Evolutionary conservation across 2,888 invertebrate species (phyloP).

Genomic region (Clunio marinus): DNA sequence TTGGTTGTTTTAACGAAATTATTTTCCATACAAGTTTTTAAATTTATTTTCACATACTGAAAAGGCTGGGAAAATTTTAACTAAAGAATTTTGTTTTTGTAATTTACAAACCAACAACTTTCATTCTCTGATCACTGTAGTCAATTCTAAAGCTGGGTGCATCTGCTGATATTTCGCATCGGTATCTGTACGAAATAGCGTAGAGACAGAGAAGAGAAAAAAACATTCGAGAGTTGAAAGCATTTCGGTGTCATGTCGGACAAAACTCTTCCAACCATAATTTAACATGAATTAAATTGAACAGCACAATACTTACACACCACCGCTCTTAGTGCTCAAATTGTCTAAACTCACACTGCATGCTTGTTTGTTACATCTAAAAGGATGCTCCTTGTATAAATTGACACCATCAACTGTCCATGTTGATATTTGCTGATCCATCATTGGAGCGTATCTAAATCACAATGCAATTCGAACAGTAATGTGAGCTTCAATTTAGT

Average conservation of each 20-base stretch:
- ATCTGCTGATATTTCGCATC: constrained; percentile 31
- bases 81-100: neutral
- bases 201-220: neutral
- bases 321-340: constrained; percentile 29
- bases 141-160: constrained; percentile 10
- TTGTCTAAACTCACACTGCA: constrained; percentile 27
- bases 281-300: constrained; percentile 2
- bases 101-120: constrained; percentile 19
- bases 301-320: constrained; percentile 28
- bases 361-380: constrained; percentile 26
- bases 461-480: neutral
- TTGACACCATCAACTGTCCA: constrained; percentile 28
- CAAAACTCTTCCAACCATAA: neutral
- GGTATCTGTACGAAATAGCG: neutral
- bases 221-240: constrained; percentile 4
- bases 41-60: too few relatives aligned
- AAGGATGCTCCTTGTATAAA: constrained; percentile 23
- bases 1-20: too few relatives aligned
- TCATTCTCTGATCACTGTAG: constrained; percentile 24
- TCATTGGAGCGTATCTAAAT: constrained; percentile 27
- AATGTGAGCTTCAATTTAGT: neutral
- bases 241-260: constrained; percentile 9
- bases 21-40: neutral
- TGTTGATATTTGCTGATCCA: constrained; percentile 17
- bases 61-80: too few relatives aligned